Evolutionary conservation across 2,113 vertebrate species (phyloP).

Genomic region (Mastomys natalensis): DNA sequence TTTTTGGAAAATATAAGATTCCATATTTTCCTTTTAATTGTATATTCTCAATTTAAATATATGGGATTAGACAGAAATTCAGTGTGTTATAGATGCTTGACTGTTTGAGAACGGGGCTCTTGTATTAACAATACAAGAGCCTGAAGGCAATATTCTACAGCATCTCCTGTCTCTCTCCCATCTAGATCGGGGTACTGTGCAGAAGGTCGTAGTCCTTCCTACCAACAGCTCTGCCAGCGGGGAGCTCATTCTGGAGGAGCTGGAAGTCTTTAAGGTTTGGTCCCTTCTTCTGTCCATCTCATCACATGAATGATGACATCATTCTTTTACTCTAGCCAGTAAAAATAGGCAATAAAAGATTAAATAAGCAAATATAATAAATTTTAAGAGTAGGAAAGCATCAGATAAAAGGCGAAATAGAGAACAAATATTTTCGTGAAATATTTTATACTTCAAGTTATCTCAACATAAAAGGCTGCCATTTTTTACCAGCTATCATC

Average conservation of each 20-base stretch:
- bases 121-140: not conserved
- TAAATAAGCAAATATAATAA: conserved; percentile 69
- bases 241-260: conserved; percentile 97
- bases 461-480: conserved; percentile 25
- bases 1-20: not conserved
- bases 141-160: not conserved
- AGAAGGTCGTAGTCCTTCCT: conserved; percentile 97
- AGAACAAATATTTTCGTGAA: conserved; percentile 65
- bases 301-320: conserved; percentile 50
- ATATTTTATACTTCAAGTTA: conserved; percentile 52
- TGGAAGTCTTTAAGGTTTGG: conserved; percentile 98
- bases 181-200: conserved; percentile 95
- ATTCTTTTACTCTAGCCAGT: conserved; percentile 77
- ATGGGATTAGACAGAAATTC: not conserved
- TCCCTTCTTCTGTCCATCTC: conserved; percentile 45
- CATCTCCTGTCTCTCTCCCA: not conserved
- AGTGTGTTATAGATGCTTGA: not conserved
- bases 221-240: conserved; percentile 92
- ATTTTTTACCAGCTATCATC: conserved; percentile 61
- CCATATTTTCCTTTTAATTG: not conserved
- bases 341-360: conserved; percentile 75
- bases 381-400: conserved; percentile 62
- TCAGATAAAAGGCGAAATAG: conserved; percentile 64
- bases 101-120: not conserved
- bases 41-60: not conserved